phyloP scores from a whole-genome alignment of 2,888 invertebrate genomes.

The Athetis lepigone region DNA sequence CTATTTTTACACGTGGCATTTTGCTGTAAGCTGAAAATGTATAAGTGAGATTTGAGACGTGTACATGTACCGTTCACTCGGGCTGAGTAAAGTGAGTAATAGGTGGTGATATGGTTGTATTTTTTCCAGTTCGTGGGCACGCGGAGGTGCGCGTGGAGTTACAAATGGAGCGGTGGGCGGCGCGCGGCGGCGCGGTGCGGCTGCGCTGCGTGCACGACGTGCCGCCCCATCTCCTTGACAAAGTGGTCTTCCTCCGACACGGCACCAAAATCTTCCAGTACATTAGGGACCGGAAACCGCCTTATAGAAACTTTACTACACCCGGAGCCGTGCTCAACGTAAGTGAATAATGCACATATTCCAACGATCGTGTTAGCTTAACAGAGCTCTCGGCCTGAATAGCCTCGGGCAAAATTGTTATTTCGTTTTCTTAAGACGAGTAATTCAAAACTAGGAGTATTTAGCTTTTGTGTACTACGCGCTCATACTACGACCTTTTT shows the following conservation, averaged over 20 bases:
- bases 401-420: constrained; percentile 40
- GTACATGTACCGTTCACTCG: background rate
- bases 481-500: constrained; percentile 12
- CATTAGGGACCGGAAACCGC: constrained; percentile 94
- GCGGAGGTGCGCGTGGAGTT: constrained; percentile 92
- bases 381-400: constrained; percentile 44
- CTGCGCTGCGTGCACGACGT: constrained; percentile 95
- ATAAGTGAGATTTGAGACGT: background rate
- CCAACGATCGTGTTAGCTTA: constrained; percentile 32
- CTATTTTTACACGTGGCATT: background rate
- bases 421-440: constrained; percentile 39
- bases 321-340: constrained; percentile 94
- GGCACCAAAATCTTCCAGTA: constrained; percentile 95
- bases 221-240: constrained; percentile 93
- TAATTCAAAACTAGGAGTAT: constrained; percentile 47
- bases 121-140: constrained; percentile 83
- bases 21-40: background rate
- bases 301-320: constrained; percentile 92
- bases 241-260: constrained; percentile 94
- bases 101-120: constrained; percentile 32
- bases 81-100: constrained; percentile 18
- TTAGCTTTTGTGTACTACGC: constrained; percentile 37
- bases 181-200: constrained; percentile 93
- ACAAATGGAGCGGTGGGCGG: constrained; percentile 93
- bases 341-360: constrained; percentile 81